Base-by-base conservation (phyloP, 2,888 invertebrate genomes). In the Eumacrocentrus americanus region DNA sequence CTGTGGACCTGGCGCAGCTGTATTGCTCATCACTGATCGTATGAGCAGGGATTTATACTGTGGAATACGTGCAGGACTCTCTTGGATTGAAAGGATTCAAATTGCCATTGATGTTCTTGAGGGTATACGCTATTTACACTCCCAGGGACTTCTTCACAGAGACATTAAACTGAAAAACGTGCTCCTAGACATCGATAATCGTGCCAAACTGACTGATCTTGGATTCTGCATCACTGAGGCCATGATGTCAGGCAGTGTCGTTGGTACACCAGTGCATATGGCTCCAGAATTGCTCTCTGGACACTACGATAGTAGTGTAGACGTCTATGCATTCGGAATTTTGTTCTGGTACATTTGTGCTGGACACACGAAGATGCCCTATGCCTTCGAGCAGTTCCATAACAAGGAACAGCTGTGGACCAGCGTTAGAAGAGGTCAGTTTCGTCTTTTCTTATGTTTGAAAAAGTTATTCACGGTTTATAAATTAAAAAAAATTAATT, bases 81-180 rank as follows among this genome's bases (percentile, higher is more conserved):
- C 83, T 47, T 89, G 89, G 87, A 69, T 82, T 0, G 77, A 82
- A 20, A 79, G 91, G 63, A 84, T 91, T 75, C 84, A 89, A 74
- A 87, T 94, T 55, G 88, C 92, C 1, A 85, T 90, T 47, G 94
- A 95, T 74, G 93, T 94, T 4, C 88, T 93, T 0, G 91, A 93
- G 78, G 94, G 94, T 2, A 92, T 95, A 72, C 86, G 94, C 50
- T 95, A 91, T 83, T 87, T 95, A 3, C 95, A 95, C 82, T 91
- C 92, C 1, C 89, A 92, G 75, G 94, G 94, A 0, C 85, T 94
- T 5, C 91, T 95, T 2, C 94, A 95, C 79, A 85, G 95, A 63
- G 94, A 95, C 81, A 91, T 95, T 60, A 95, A 95, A 81, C 83
- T 94, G 71, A 94, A 94, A 82, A 94, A 95, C 82, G 94, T 95